Base-by-base conservation (phyloP, 2,797 vertebrate species). In the Arctocebus calabarensis region DNA sequence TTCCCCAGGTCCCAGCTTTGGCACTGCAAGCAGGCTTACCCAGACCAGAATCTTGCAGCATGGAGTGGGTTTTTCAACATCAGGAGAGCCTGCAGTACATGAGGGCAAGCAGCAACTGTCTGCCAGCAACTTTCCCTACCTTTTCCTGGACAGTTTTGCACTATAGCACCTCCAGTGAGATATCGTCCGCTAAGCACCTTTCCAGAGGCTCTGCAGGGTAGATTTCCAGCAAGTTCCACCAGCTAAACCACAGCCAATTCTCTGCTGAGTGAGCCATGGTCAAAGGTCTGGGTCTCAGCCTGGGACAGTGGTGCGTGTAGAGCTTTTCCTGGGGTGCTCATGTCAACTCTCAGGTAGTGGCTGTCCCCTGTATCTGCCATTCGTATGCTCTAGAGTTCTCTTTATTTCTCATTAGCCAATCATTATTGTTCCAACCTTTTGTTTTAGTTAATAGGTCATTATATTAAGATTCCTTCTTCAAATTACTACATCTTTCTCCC, bases 371-470 rank as follows among this genome's bases (percentile, higher is more conserved):
- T n/a, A 23, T 52, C 32, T 84, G 5, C 17, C 11, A 68, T 25
- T 55, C 4, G 8, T 71, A 17, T 13, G 23, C 1, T n/a, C 55
- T 81, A 37, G 22, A 52, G 55, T 52, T 70, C 34, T 83, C 3
- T 1, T 37, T 78, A 57, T 57, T 23, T 66, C 32, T 52, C 45
- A 45, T 17, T 79, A 82, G 43, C 1, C 45, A 37, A n/a, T 57
- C 14, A 17, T 59, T 17, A 16, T 22, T 59, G 71, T 84, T 88
- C 43, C 23, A 90, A 17, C 4, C 19, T 85, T 5, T 62, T 48
- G 9, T 71, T 85, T 27, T 19, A 75, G 29, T n/a, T 66, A 85
- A 64, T 95, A 43, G 61, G n/a, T 77, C 25, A 62, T 45, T 81
- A 68, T 22, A 64, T 52, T 52, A 52, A 37, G 32, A 75, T 57